Base-by-base conservation (phyloP, 1,140 invertebrate species). In the Pissodes strobi region DNA sequence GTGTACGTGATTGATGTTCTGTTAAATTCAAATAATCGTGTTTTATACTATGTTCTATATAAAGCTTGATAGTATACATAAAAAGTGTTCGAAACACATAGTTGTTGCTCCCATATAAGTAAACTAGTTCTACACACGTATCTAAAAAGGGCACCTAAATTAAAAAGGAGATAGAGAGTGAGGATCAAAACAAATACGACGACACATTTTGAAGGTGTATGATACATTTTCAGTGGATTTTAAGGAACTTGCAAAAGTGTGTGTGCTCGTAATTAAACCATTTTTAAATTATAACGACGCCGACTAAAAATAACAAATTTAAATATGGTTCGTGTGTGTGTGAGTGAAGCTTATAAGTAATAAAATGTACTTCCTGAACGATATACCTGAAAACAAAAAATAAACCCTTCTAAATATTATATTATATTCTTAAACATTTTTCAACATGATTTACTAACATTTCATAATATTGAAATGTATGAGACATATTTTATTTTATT, bases 91-190 rank as follows among this genome's bases (percentile, higher is more conserved):
- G 57, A 67, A 64, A 71, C 64, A 66, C 62, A 65, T 66, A 76
- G 77, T 79, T 79, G 77, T 79, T 79, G 77, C 77, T 79, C 77
- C 76, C 76, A 76, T 73, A 27, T 43, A 41, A 23, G n/a, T n/a
- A n/a, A n/a, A 39, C 53, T 63, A 49, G 49, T 43, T 18, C 45
- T 51, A 56, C 52, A 21, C 25, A 48, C 34, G 27, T 23, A 25
- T 37, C 41, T 45, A 45, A 61, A 25, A 51, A 39, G 15, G 38
- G 3, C 22, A 19, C 56, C n/a, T 22, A 58, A 30, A 58, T 13
- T 21, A 58, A 17, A 41, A 22, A 43, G 10, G 21, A 13, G 15
- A 15, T n/a, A 25, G 25, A 49, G 18, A n/a, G 41, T 13, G 15
- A n/a, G 5, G 12, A 23, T 18, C 15, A 17, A 61, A 22, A 61